Conservation (phyloP, 2,113 vertebrate genomes). For the Panurus biarmicus region DNA sequence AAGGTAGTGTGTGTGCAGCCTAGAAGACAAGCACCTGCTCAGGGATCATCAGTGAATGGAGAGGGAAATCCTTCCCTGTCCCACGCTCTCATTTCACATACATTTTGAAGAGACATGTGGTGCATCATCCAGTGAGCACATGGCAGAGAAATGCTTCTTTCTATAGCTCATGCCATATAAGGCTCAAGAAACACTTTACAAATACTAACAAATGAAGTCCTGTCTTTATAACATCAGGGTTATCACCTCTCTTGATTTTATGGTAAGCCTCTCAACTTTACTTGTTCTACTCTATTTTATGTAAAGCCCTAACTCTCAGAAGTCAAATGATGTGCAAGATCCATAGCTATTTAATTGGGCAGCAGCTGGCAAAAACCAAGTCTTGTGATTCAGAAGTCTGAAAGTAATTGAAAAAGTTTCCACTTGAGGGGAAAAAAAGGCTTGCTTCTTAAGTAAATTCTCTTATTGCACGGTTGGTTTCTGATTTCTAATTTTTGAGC, state of each 20-base stretch:
- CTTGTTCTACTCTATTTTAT: neutral
- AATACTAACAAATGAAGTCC: neutral
- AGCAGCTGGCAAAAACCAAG: neutral
- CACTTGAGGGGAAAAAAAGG: neutral
- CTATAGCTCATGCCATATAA: neutral
- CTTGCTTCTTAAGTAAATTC: neutral
- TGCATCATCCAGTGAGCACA: neutral
- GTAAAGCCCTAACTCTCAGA: neutral
- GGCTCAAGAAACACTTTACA: neutral
- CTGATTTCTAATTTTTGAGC: constrained; percentile 3
- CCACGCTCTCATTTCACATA: neutral
- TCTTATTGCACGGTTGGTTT: neutral
- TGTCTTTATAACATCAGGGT: neutral
- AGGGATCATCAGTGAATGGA: neutral
- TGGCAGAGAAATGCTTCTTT: neutral
- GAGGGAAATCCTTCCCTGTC: neutral
- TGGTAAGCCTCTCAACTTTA: neutral
- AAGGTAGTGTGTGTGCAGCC: neutral
- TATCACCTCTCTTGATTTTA: neutral
- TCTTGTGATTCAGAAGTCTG: neutral
- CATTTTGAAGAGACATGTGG: neutral
- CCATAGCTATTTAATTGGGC: neutral
- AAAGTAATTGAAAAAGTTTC: neutral
- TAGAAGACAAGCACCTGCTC: neutral
- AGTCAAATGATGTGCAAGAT: neutral